Evolutionary conservation across 2,113 vertebrate species (phyloP), one percentile per base, ranked within the genome.

Genomic region (Catagonus wagneri): DNA sequence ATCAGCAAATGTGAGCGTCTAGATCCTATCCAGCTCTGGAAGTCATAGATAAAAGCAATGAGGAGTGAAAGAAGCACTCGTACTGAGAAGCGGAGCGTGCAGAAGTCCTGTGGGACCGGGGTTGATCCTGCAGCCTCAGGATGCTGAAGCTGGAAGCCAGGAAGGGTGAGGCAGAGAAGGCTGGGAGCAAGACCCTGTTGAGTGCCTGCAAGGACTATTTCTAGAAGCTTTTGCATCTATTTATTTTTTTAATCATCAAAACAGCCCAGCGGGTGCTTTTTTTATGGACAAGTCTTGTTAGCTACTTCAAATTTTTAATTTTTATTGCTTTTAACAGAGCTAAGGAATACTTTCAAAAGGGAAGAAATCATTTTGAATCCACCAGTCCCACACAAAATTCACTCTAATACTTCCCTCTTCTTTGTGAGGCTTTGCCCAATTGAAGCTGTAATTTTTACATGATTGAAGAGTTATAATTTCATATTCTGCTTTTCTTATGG

Each of bases 281-380:
- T 97, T 97, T 97, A 92, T 93, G 85, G 92, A 91, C 92, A 89
- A 94, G 66, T 95, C 89, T 96, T 97, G 79, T 98, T 92, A 97
- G 34, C 74, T 95, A 75, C 86, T 97, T 95, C 54, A 68, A 78
- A 96, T 58, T 91, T 95, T 89, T 86, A 86, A 95, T 95, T 95
- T 93, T 80, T 83, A 79, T 92, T 97, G 83, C 96, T 98, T 94
- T 94, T 93, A 97, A 60, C 56, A 89, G 27, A 83, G 83, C 86
- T 93, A 83, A 92, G 36, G 44, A 95, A 61, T 96, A 90, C 85
- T 78, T 96, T 96, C 94, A 71, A 93, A 92, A 92, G 79, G 50
- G 60, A 93, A 89, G 23, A 91, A 95, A 78, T 94, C 36, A 32
- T 93, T 85, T 71, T 54, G 34, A 56, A 58, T 76, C 86, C 0